A percentile compares a stretch with the other conserved stretches of the same genome.
Conservation (phyloP, 2,888 invertebrate genomes). For the Pollenia labialis region DNA sequence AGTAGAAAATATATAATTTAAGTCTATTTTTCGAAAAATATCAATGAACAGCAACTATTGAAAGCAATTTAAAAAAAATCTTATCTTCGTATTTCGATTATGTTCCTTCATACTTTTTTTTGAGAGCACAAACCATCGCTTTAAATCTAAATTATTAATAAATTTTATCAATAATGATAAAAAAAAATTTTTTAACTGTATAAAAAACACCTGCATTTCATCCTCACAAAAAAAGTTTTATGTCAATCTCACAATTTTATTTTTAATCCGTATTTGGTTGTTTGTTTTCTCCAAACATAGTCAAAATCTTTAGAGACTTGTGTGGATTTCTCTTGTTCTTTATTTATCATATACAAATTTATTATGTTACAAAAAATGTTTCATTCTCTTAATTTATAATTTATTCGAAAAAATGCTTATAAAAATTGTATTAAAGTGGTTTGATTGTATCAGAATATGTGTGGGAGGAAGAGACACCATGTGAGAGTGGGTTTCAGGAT, state of each 20-base stretch:
- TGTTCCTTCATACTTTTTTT: not conserved
- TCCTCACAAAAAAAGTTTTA: not conserved
- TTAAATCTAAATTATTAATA: not conserved
- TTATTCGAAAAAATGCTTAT: slow-evolving; percentile 49
- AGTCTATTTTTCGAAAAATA: no score
- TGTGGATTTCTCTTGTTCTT: not conserved
- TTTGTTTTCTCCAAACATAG: slow-evolving; percentile 1
- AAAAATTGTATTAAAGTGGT: slow-evolving; percentile 39
- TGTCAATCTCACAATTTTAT: not conserved
- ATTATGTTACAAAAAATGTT: not conserved
- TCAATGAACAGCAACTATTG: no score
- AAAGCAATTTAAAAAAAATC: no score
- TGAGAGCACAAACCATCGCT: not conserved
- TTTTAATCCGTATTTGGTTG: not conserved
- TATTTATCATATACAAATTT: slow-evolving; percentile 11
- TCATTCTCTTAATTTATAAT: slow-evolving; percentile 35
- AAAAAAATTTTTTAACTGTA: not conserved
- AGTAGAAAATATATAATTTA: no score
- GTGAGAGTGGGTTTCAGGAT: not conserved
- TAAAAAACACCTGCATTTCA: not conserved
- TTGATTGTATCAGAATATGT: not conserved
- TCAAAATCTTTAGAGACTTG: slow-evolving; percentile 1
- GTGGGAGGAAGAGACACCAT: not conserved
- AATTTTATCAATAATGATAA: not conserved
- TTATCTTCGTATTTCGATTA: not conserved